Evolutionary conservation across 2,888 invertebrate genomes (phyloP).

Genomic region (Andrena bicolor): DNA sequence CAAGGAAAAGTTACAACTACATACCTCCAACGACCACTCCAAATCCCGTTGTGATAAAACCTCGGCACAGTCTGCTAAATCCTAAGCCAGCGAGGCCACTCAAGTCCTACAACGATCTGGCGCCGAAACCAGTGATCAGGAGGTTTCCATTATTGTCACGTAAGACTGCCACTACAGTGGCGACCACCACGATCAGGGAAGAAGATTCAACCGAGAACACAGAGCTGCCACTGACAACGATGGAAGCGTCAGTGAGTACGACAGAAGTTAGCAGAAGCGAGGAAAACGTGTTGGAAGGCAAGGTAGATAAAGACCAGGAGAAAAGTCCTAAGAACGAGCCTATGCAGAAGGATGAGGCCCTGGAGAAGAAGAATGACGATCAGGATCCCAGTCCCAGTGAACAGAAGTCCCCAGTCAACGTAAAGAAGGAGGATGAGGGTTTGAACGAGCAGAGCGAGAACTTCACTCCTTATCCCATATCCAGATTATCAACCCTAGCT

Average conservation of each 20-base stretch:
- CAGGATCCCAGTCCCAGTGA: constrained; percentile 57
- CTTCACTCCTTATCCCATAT: constrained; percentile 70
- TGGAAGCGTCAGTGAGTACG: constrained; percentile 7
- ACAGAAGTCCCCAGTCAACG: constrained; percentile 37
- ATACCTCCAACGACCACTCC: constrained; percentile 80
- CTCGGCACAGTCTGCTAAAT: constrained; percentile 75
- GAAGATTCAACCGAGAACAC: constrained; percentile 29
- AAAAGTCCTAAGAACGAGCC: background rate
- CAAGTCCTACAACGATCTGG: constrained; percentile 81
- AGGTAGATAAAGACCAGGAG: constrained; percentile 37
- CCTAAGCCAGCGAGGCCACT: constrained; percentile 81
- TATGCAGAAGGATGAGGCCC: background rate
- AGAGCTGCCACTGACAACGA: constrained; percentile 8
- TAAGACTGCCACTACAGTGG: constrained; percentile 65
- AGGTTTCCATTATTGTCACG: constrained; percentile 76
- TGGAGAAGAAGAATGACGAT: constrained; percentile 25
- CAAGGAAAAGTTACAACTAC: constrained; percentile 79
- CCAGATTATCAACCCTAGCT: constrained; percentile 52
- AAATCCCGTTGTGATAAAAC: constrained; percentile 80
- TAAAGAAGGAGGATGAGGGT: constrained; percentile 8
- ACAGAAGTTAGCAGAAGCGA: constrained; percentile 54
- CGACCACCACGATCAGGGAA: constrained; percentile 25
- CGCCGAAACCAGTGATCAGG: constrained; percentile 80
- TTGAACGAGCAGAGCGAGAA: constrained; percentile 16
- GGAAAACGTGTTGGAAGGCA: constrained; percentile 64